These are phyloP conservation scores for Xiphophorus couchianus DNA, from an alignment of 2,113 vertebrate genomes.

Conservation along the genomic window DNA sequence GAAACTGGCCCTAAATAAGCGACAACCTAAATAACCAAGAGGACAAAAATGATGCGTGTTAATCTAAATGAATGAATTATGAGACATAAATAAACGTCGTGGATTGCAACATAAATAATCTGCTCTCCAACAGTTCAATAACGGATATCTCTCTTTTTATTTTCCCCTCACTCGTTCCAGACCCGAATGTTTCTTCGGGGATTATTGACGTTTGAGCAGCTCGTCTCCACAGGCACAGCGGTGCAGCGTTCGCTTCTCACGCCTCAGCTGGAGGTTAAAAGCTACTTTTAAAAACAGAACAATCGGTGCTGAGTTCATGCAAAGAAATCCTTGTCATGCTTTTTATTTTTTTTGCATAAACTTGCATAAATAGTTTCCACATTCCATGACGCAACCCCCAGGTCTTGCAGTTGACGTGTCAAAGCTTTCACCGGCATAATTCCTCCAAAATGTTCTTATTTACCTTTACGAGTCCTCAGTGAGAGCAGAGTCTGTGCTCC, in stretches of 20 bases:
- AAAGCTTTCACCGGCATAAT: conserved; percentile 11
- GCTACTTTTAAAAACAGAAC: conserved; percentile 25
- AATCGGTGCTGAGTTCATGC: conserved; percentile 55
- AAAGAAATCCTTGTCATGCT: conserved; percentile 50
- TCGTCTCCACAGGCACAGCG: conserved; percentile 63
- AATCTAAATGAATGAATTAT: too few species aligned
- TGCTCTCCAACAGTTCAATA: background rate
- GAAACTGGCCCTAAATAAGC: too few species aligned
- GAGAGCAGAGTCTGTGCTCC: conserved; percentile 59
- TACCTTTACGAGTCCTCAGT: conserved; percentile 36
- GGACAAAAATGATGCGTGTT: too few species aligned
- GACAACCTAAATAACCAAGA: too few species aligned
- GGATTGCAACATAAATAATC: background rate
- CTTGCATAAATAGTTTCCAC: conserved; percentile 44
- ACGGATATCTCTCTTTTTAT: background rate
- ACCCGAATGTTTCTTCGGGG: background rate
- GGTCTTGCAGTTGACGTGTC: conserved; percentile 1
- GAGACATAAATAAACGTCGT: background rate
- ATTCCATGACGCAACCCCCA: conserved; percentile 40
- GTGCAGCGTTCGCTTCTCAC: conserved; percentile 43
- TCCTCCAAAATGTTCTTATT: conserved; percentile 26
- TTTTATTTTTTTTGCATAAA: conserved; percentile 31
- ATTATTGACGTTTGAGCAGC: conserved; percentile 46
- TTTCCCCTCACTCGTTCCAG: background rate
- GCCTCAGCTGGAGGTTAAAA: conserved; percentile 8